A percentile compares a stretch with the other conserved stretches of the same genome.
Conservation (phyloP, 2,113 vertebrate species). For the Tetrao urogallus region DNA sequence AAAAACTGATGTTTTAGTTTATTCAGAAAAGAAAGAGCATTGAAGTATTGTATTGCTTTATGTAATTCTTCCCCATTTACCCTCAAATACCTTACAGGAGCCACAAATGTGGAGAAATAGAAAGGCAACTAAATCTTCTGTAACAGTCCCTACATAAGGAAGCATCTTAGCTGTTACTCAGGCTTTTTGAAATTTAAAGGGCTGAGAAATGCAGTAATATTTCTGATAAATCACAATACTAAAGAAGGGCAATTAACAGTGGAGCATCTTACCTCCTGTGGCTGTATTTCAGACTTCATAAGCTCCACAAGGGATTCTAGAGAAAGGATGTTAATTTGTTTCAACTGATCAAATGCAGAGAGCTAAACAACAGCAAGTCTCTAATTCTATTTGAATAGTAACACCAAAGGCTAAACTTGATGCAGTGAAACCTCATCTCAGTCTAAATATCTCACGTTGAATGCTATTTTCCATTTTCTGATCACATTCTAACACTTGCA, state of each 20-base stretch:
- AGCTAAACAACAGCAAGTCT: constrained; percentile 1
- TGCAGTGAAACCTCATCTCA: not conserved
- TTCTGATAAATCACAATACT: not conserved
- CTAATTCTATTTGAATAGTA: not conserved
- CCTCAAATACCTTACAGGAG: not conserved
- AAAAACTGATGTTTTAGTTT: constrained; percentile 6
- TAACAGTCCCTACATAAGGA: not conserved
- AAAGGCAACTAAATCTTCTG: not conserved
- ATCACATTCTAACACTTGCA: not conserved
- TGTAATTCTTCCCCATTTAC: not conserved
- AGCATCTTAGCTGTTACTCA: not conserved
- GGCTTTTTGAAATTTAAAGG: not conserved
- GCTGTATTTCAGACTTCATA: constrained; percentile 80
- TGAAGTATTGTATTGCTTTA: not conserved
- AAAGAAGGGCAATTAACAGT: constrained; percentile 4
- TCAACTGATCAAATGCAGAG: constrained; percentile 28
- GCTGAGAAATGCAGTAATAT: not conserved
- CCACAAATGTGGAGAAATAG: not conserved
- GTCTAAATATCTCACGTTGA: no score
- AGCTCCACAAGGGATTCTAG: constrained; percentile 77
- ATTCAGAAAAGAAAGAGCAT: not conserved
- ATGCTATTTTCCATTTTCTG: not conserved
- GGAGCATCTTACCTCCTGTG: constrained; percentile 84
- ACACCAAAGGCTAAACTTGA: not conserved
- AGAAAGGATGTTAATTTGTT: constrained; percentile 57